These are phyloP conservation scores for Xerus inauris DNA, from an alignment of 2,113 vertebrate species.

Conservation along the genomic window DNA sequence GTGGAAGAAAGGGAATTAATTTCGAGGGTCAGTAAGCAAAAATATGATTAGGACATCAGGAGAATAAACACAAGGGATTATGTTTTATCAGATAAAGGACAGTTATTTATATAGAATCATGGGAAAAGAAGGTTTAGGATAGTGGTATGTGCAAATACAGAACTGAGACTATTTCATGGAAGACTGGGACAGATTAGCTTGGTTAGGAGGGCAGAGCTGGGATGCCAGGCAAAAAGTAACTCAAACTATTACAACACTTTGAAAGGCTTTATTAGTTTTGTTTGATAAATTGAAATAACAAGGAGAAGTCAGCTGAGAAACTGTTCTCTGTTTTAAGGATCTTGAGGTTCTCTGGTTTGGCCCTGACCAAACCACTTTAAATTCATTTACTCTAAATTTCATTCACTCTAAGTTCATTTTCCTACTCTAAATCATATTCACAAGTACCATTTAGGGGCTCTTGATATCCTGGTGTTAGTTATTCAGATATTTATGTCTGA, in stretches of 20 bases:
- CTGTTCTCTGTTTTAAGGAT: not conserved
- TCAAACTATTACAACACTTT: not conserved
- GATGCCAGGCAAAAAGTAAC: not conserved
- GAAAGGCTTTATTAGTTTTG: constrained; percentile 29
- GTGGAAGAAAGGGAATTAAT: not conserved
- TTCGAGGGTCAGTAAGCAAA: not conserved
- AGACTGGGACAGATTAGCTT: constrained; percentile 12
- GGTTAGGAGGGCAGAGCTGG: not conserved
- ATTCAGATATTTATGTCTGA: not conserved
- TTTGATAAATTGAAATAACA: not conserved
- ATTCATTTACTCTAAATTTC: too few species aligned
- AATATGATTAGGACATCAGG: not conserved
- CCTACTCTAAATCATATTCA: not conserved
- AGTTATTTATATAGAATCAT: not conserved
- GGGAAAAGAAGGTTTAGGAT: not conserved
- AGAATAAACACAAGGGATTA: not conserved
- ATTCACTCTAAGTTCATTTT: too few species aligned
- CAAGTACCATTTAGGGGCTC: not conserved
- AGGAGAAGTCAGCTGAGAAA: not conserved
- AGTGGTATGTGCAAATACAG: not conserved
- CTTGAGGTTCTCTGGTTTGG: constrained; percentile 18
- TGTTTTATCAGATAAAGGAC: constrained; percentile 33
- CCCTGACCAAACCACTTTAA: too few species aligned
- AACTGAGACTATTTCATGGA: not conserved
- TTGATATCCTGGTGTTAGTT: not conserved